These are phyloP conservation scores for Sialia sialis DNA, from an alignment of 2,113 vertebrate species.

Conservation along the genomic window DNA sequence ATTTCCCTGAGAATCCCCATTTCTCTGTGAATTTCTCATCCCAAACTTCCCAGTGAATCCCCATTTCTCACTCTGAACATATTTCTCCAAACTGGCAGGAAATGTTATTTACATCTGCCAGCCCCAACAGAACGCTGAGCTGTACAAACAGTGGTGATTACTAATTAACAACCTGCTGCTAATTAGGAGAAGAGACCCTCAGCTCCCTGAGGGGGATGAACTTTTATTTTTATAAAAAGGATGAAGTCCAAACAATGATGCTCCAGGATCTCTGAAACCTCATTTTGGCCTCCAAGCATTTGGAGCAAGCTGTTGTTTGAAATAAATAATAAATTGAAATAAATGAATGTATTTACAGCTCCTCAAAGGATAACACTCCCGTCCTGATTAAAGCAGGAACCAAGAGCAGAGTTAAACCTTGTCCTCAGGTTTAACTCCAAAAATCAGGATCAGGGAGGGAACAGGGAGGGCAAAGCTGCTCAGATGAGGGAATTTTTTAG, in stretches of 20 bases:
- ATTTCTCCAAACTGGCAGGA: constrained; percentile 48
- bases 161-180: background rate
- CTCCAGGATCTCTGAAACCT: background rate
- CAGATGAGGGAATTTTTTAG: background rate
- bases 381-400: background rate
- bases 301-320: constrained; percentile 22
- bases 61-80: background rate
- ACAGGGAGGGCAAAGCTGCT: background rate
- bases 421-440: background rate
- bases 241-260: background rate
- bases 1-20: no score
- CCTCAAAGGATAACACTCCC: background rate
- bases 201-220: constrained; percentile 16
- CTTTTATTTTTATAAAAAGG: background rate
- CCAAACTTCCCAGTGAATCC: background rate
- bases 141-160: constrained; percentile 38
- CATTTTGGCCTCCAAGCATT: constrained; percentile 31
- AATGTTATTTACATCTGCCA: constrained; percentile 49
- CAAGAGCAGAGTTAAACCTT: background rate
- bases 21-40: no score
- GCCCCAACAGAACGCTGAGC: constrained; percentile 46
- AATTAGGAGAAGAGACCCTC: constrained; percentile 19
- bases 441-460: background rate
- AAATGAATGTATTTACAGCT: background rate
- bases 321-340: constrained; percentile 38